Evolutionary conservation across 2,888 invertebrate species (phyloP).

Genomic region (Ichneumon xanthorius): DNA sequence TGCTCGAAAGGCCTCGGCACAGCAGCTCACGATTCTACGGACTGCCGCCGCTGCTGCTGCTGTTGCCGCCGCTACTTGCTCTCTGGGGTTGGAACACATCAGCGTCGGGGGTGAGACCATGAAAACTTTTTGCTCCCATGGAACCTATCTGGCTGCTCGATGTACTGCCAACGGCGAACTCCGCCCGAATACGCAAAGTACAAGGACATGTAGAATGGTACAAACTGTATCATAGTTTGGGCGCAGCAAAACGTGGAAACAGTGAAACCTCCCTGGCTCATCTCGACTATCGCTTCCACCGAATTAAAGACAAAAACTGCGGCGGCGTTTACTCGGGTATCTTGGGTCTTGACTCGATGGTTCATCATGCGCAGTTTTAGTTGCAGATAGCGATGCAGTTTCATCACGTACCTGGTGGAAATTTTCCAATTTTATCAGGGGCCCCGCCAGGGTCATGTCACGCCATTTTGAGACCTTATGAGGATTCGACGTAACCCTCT

Average conservation of each 20-base stretch:
- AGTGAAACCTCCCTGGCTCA: not conserved
- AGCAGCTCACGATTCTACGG: slow-evolving; percentile 45
- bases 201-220: slow-evolving; percentile 29
- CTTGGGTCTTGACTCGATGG: slow-evolving; percentile 3
- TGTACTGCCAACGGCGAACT: slow-evolving; percentile 42
- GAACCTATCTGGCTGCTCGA: slow-evolving; percentile 45
- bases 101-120: slow-evolving; percentile 44
- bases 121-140: slow-evolving; percentile 64
- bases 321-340: not conserved
- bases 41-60: slow-evolving; percentile 8
- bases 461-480: not conserved
- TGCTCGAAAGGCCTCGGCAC: slow-evolving; percentile 19
- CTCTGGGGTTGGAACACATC: slow-evolving; percentile 43
- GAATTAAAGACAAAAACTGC: not conserved
- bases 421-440: no score
- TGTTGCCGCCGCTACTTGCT: slow-evolving; percentile 36
- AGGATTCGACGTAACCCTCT: no score
- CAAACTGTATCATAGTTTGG: slow-evolving; percentile 33
- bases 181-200: slow-evolving; percentile 53
- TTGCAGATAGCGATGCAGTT: not conserved
- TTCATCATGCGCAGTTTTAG: slow-evolving; percentile 6
- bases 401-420: not conserved
- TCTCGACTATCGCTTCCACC: slow-evolving; percentile 12
- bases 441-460: not conserved
- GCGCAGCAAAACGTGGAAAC: slow-evolving; percentile 16